Percentiles rank a stretch among this genome's conserved stretches.
Evolutionary conservation across 2,888 invertebrate genomes (phyloP).

Genomic region (Phymatocera aterrima): DNA sequence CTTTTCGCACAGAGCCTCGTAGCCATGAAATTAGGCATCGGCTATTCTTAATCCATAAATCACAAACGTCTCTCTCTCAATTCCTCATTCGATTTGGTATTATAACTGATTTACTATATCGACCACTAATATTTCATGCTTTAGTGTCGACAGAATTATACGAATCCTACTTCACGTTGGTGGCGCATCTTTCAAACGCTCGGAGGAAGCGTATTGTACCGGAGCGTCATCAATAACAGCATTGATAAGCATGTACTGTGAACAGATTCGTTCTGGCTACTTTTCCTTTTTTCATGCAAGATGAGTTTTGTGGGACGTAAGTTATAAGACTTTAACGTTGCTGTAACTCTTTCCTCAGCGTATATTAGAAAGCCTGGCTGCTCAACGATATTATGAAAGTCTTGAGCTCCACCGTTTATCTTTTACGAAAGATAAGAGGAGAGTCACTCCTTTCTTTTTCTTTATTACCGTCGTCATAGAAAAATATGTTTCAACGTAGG

Average conservation of each 20-base stretch:
- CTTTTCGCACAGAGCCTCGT: background rate
- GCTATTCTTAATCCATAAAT: background rate
- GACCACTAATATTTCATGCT: too few relatives aligned
- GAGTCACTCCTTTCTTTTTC: background rate
- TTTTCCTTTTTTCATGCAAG: too few relatives aligned
- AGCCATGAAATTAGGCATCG: background rate
- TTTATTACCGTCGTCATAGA: background rate
- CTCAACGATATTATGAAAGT: conserved; percentile 2
- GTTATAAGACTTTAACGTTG: conserved; percentile 13
- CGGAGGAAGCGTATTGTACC: too few relatives aligned
- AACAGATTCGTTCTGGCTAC: too few relatives aligned
- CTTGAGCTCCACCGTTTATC: conserved; percentile 1
- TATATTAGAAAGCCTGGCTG: background rate
- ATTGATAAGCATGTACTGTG: too few relatives aligned
- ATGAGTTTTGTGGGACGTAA: background rate
- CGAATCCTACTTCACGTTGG: too few relatives aligned
- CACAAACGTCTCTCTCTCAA: background rate
- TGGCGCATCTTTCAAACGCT: too few relatives aligned
- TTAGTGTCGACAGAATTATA: too few relatives aligned
- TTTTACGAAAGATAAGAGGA: background rate
- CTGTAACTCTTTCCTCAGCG: background rate
- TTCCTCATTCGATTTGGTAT: background rate
- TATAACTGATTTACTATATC: background rate
- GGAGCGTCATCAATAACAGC: too few relatives aligned
- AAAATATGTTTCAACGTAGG: background rate